Conservation (phyloP, 2,797 vertebrate species). For the Thalassophryne amazonica region DNA sequence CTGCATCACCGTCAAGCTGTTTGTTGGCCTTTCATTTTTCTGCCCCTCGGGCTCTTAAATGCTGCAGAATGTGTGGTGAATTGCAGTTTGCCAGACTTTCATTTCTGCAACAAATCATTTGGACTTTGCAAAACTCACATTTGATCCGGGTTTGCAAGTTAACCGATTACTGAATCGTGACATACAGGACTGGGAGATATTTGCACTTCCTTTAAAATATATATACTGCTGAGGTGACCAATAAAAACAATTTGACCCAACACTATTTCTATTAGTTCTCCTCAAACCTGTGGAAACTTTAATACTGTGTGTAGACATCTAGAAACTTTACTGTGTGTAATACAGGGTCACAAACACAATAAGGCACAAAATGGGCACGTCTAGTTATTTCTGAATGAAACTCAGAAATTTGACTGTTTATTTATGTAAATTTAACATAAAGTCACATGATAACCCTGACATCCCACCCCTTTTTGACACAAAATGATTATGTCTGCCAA, state of each 20-base stretch:
- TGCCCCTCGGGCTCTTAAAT: constrained; percentile 20
- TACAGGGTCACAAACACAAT: too few relatives aligned
- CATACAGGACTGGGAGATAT: constrained; percentile 41
- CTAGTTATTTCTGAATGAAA: too few relatives aligned
- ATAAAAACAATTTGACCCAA: constrained; percentile 24
- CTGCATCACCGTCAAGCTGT: constrained; percentile 31
- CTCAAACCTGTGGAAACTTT: constrained; percentile 1
- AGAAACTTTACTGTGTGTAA: too few relatives aligned
- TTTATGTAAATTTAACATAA: too few relatives aligned
- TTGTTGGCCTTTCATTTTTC: constrained; percentile 37
- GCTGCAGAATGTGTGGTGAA: constrained; percentile 38
- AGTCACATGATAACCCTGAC: too few relatives aligned
- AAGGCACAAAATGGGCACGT: too few relatives aligned
- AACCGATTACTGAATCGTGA: constrained; percentile 64
- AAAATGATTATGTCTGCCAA: too few relatives aligned
- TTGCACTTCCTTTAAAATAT: constrained; percentile 35
- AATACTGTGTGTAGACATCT: too few relatives aligned
- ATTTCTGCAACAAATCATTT: constrained; percentile 69
- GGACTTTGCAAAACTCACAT: constrained; percentile 61
- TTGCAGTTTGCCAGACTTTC: constrained; percentile 59
- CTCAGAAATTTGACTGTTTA: too few relatives aligned
- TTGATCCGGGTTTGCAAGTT: constrained; percentile 49
- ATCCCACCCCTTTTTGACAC: too few relatives aligned
- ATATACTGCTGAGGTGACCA: background rate
- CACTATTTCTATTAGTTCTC: constrained; percentile 25